phyloP scores from a whole-genome alignment of 2,888 invertebrate genomes.

The Meganola albula region DNA sequence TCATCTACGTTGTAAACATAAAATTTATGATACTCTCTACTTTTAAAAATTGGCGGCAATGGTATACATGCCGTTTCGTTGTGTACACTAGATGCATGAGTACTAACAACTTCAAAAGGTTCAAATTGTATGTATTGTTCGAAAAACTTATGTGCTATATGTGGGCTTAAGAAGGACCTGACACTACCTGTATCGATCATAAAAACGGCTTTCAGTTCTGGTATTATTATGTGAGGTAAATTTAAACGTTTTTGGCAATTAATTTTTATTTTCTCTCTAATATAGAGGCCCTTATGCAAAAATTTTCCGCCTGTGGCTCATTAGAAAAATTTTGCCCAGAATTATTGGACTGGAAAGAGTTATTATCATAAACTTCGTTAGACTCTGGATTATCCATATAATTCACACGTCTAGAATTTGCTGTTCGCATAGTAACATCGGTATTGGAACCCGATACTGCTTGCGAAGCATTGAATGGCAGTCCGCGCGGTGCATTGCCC shows the following conservation, averaged over 20 bases:
- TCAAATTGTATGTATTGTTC: background rate
- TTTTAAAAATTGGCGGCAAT: background rate
- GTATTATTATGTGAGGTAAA: slow-evolving; percentile 1
- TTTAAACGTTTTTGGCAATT: background rate
- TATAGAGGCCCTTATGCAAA: slow-evolving; percentile 1
- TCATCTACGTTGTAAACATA: slow-evolving; percentile 9
- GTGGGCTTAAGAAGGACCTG: background rate
- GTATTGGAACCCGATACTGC: background rate
- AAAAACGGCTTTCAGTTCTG: slow-evolving; percentile 4
- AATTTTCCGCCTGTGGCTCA: background rate
- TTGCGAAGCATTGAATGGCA: background rate
- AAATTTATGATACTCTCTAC: background rate
- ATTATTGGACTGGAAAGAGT: background rate
- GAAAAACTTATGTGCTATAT: background rate
- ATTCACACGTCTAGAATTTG: slow-evolving; percentile 1
- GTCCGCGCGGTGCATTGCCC: background rate
- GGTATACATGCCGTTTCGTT: background rate
- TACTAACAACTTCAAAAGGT: background rate
- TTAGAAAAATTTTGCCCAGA: background rate
- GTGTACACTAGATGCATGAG: background rate
- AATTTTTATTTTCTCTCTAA: background rate
- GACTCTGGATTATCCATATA: background rate
- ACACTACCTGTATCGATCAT: slow-evolving; percentile 3
- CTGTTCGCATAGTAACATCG: background rate
- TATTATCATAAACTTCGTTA: slow-evolving; percentile 2